These are phyloP conservation scores for Dallia pectoralis DNA, from an alignment of 2,797 vertebrate species.

Conservation along the genomic window DNA sequence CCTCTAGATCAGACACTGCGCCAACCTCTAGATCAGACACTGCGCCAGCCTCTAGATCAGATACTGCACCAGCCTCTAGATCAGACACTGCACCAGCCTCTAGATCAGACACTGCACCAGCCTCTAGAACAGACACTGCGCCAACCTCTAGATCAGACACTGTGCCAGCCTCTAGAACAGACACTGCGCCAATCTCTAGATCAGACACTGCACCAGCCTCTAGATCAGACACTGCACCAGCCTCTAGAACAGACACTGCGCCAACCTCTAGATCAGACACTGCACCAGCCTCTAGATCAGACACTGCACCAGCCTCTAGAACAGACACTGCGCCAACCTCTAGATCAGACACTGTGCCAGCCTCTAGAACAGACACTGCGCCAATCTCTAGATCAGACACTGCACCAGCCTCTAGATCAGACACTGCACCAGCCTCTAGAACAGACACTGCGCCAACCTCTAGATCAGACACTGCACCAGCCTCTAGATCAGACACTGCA, in stretches of 20 bases:
- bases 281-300: conserved; percentile 31
- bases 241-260: conserved; percentile 24
- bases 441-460: conserved; percentile 25
- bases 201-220: conserved; percentile 39
- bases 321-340: conserved; percentile 25
- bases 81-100: conserved; percentile 25
- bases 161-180: conserved; percentile 25
- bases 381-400: too few relatives aligned
- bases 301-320: conserved; percentile 30
- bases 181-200: too few relatives aligned
- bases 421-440: conserved; percentile 30
- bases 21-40: conserved; percentile 16
- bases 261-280: conserved; percentile 16
- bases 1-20: conserved; percentile 24
- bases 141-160: conserved; percentile 16
- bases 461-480: conserved; percentile 31
- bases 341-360: conserved; percentile 24
- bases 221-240: conserved; percentile 31
- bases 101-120: conserved; percentile 31
- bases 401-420: conserved; percentile 33
- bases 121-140: conserved; percentile 24
- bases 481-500: conserved; percentile 24
- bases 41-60: conserved; percentile 31
- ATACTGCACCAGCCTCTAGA: conserved; percentile 29
- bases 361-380: conserved; percentile 6